Evolutionary conservation across 2,113 vertebrate genomes (phyloP), one percentile per base, ranked within the genome.

Genomic region (Hipposideros armiger): DNA sequence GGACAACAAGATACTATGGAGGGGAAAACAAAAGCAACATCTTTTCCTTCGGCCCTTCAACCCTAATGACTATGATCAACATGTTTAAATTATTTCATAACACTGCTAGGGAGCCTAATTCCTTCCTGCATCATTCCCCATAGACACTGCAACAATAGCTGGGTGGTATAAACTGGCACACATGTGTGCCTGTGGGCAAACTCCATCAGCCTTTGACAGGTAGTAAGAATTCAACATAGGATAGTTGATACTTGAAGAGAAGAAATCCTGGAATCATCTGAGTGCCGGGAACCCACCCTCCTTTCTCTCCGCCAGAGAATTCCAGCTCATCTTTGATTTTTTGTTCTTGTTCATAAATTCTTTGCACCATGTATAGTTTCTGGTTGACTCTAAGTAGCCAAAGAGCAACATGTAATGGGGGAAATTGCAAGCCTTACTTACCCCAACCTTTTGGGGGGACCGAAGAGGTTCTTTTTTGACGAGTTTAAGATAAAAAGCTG

Each of bases 391-490:
- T 70, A 74, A 47, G 50, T 50, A 52, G 8, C 50, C 7, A 24
- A 69, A 93, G 36, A 94, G 24, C 32, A 67, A 60, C 9, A 58
- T 74, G 52, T 32, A 56, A 11, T 11, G 7, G 45, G 40, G 9
- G 22, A 36, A 6, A 74, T 45, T 16, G 5, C 4, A 73, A 96
- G 40, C 58, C 14, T 97, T 42, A 98, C 99, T 99, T 98, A 99
- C 99, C 97, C 99, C 99, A 1, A 99, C 99, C 97, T 99, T 99
- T 96, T 99, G 99, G 9, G 99, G 98, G 77, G 99, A 99, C 88
- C 98, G 99, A 26, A 99, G 60, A 0, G 99, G 98, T 90, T 99
- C 96, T 14, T 99, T 99, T 98, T 99, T 99, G 77, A 99, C 99
- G 19, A 99, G 98, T 87, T 99, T 98, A 87, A 99, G 97, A 97